Evolutionary conservation across 2,797 vertebrate genomes (phyloP).

Genomic region (Hozukius guyotensis): DNA sequence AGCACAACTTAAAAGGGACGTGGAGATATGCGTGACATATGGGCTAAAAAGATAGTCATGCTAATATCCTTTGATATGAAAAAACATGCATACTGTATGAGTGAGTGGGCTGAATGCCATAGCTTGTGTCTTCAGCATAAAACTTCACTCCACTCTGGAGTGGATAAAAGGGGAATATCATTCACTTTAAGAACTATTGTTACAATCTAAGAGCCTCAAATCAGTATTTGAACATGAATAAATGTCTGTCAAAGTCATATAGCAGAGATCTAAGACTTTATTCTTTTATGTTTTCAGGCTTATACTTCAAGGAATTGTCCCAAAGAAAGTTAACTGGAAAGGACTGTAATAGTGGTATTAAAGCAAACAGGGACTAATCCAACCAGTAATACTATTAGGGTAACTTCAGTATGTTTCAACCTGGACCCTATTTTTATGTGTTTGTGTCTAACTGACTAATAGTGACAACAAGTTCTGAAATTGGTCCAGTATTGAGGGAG

Average conservation of each 20-base stretch:
- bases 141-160: constrained; percentile 37
- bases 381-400: not conserved
- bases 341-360: not conserved
- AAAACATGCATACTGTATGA: constrained; percentile 52
- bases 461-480: too few relatives aligned
- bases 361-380: not conserved
- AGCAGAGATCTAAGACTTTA: not conserved
- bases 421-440: too few relatives aligned
- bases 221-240: constrained; percentile 19
- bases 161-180: constrained; percentile 19
- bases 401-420: too few relatives aligned
- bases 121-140: constrained; percentile 36
- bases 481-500: too few relatives aligned
- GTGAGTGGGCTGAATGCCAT: constrained; percentile 55
- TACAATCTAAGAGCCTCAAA: constrained; percentile 3
- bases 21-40: constrained; percentile 43
- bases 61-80: constrained; percentile 58
- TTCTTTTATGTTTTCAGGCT: not conserved
- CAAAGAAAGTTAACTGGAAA: not conserved
- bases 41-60: constrained; percentile 58
- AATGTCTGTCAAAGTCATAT: not conserved
- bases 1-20: constrained; percentile 44
- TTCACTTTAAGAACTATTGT: constrained; percentile 13
- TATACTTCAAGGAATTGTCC: not conserved
- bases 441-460: too few relatives aligned